Percentiles rank a stretch among this genome's conserved stretches.
These are phyloP conservation scores for Eremobia ochroleuca DNA, from an alignment of 2,888 invertebrate species.

Conservation along the genomic window DNA sequence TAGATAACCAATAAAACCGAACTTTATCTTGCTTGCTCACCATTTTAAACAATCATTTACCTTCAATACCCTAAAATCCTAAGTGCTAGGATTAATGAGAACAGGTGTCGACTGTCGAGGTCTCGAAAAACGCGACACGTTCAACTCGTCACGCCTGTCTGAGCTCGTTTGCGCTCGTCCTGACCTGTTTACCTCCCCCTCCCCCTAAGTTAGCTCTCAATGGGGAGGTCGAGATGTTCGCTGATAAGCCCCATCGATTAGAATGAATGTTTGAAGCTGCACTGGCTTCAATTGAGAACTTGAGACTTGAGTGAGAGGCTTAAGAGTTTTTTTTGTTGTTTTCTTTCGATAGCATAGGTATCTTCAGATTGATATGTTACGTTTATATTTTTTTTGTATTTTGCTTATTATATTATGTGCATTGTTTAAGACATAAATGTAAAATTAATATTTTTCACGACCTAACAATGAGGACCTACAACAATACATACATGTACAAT, in stretches of 20 bases:
- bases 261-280: constrained; percentile 63
- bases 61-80: constrained; percentile 76
- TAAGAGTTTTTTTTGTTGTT: constrained; percentile 25
- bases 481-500: neutral
- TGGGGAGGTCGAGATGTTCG: constrained; percentile 71
- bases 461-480: neutral
- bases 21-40: constrained; percentile 12
- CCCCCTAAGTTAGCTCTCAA: constrained; percentile 68
- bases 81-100: constrained; percentile 83
- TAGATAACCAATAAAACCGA: constrained; percentile 27
- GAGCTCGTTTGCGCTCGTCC: constrained; percentile 80
- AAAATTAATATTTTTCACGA: too few relatives aligned
- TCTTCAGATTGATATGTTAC: neutral
- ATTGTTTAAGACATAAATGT: too few relatives aligned
- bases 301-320: constrained; percentile 33
- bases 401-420: neutral
- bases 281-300: constrained; percentile 42
- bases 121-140: constrained; percentile 83
- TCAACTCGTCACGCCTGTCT: constrained; percentile 85
- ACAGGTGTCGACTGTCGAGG: constrained; percentile 80
- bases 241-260: constrained; percentile 78
- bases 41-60: constrained; percentile 56
- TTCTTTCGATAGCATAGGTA: neutral
- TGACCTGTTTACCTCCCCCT: constrained; percentile 72
- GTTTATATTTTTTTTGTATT: neutral